Evolutionary conservation across 2,797 vertebrate species (phyloP).

Genomic region (Microctenopoma stevenorrisi): DNA sequence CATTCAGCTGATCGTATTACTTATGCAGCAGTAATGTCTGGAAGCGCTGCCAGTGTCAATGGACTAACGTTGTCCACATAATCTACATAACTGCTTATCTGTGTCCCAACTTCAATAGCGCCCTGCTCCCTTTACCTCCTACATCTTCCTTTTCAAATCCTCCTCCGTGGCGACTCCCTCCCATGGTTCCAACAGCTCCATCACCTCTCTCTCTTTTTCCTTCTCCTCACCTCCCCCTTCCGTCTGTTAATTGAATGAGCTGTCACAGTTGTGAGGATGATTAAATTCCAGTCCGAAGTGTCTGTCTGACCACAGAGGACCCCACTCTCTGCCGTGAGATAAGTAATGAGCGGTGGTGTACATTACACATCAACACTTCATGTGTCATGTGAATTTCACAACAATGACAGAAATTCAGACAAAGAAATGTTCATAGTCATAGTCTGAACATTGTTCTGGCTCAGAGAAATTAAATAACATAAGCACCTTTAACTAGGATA

Average conservation of each 20-base stretch:
- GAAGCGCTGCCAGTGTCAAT: background rate
- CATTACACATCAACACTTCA: conserved; percentile 3
- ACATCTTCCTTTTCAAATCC: conserved; percentile 17
- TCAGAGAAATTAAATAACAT: background rate
- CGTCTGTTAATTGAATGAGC: conserved; percentile 72
- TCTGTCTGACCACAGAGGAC: conserved; percentile 30
- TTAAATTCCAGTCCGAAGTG: conserved; percentile 56
- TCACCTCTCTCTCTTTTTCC: conserved; percentile 29
- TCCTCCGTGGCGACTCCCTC: conserved; percentile 31
- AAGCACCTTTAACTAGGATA: conserved; percentile 1
- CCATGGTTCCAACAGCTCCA: conserved; percentile 31
- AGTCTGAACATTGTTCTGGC: background rate
- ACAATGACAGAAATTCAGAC: background rate
- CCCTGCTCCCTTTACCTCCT: conserved; percentile 29
- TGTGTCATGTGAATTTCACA: too few relatives aligned
- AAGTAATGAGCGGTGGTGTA: conserved; percentile 27
- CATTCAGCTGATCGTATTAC: conserved; percentile 28
- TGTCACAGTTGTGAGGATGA: conserved; percentile 63
- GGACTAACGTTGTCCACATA: background rate
- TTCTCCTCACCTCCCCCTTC: conserved; percentile 56
- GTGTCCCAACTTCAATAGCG: background rate
- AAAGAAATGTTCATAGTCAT: background rate
- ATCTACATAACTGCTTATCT: conserved; percentile 27
- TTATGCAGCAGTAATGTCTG: conserved; percentile 1
- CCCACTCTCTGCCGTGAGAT: background rate